These are phyloP conservation scores for Dicerorhinus sumatrensis DNA, from an alignment of 2,113 vertebrate species.

Conservation along the genomic window DNA sequence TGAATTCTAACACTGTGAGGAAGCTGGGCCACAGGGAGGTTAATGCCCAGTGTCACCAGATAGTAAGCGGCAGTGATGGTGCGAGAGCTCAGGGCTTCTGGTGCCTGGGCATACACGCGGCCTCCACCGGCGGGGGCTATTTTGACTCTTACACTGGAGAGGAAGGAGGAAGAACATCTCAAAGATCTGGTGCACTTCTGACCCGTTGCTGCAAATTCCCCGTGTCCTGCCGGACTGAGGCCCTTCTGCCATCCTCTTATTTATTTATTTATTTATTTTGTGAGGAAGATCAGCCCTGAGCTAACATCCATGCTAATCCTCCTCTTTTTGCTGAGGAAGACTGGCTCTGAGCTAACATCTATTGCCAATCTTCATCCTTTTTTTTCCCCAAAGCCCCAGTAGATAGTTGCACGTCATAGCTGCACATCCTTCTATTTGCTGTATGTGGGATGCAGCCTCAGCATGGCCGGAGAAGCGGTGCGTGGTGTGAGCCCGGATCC, in stretches of 20 bases:
- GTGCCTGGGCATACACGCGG: fast-evolving
- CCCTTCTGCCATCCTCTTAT: not conserved
- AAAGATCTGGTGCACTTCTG: not conserved
- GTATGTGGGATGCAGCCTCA: too few relatives aligned
- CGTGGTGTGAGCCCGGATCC: too few relatives aligned
- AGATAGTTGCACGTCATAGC: too few relatives aligned
- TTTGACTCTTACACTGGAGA: fast-evolving
- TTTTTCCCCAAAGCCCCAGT: too few relatives aligned
- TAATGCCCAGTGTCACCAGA: fast-evolving
- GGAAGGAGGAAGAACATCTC: not conserved
- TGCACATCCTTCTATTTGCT: too few relatives aligned
- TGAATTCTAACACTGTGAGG: not conserved
- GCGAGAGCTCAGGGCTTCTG: fast-evolving
- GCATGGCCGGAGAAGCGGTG: too few relatives aligned
- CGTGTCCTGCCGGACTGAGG: fast-evolving
- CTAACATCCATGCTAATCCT: too few relatives aligned
- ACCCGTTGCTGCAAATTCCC: not conserved
- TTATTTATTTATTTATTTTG: too few relatives aligned
- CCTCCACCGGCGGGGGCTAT: not conserved
- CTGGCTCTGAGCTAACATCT: too few relatives aligned
- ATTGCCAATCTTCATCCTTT: too few relatives aligned
- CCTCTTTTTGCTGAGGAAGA: too few relatives aligned
- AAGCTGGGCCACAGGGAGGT: not conserved
- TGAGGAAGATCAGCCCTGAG: too few relatives aligned
- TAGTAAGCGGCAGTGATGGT: fast-evolving